Evolutionary conservation across 1,140 invertebrate genomes (phyloP), one percentile per base, ranked within the genome.

Genomic region (Acarapis woodi): DNA sequence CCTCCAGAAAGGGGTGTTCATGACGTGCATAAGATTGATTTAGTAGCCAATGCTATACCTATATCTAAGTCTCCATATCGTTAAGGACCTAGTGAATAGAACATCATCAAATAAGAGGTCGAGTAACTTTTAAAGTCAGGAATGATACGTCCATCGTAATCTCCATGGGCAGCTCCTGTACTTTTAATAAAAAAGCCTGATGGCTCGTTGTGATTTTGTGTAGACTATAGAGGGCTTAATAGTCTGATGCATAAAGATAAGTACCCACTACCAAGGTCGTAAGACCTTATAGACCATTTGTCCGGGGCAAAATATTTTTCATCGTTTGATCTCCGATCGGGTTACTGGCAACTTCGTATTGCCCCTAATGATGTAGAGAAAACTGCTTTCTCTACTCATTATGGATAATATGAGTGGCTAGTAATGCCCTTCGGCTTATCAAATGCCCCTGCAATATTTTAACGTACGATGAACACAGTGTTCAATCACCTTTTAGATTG

Each of bases 231-330:
- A 5, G 10, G 33, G 4, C 37, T 62, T 5, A 60, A 62, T 44
- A 8, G 12, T 34, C 45, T 40, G 0, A 61, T 52, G 0, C 46
- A 50, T 0, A 45, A 49, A 35, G 61, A 65, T 44, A 47, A 42
- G 24, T 66, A 57, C 45, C 63, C 64, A 45, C 39, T 66, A 3
- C 62, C 59, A 0, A 32, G 48, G 3, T 59, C 64, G 9, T 10
- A 35, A 21, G 41, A 42, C 5, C n/a, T 19, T 3, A 0, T 42
- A 4, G 20, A 34, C 1, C 20, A 21, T 10, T 18, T 42, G 2
- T n/a, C 5, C 5, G 31, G 32, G 4, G 21, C 30, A 18, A 42
- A 25, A 15, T 31, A 31, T 21, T 42, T 42, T 23, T 33, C 37
- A 12, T n/a, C 24, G 5, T n/a, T 46, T 4, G 43, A 46, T 37